A percentile compares a stretch with the other conserved stretches of the same genome.
These are phyloP conservation scores for Drosophila infuscata DNA, from an alignment of 2,888 invertebrate species.

Conservation along the genomic window DNA sequence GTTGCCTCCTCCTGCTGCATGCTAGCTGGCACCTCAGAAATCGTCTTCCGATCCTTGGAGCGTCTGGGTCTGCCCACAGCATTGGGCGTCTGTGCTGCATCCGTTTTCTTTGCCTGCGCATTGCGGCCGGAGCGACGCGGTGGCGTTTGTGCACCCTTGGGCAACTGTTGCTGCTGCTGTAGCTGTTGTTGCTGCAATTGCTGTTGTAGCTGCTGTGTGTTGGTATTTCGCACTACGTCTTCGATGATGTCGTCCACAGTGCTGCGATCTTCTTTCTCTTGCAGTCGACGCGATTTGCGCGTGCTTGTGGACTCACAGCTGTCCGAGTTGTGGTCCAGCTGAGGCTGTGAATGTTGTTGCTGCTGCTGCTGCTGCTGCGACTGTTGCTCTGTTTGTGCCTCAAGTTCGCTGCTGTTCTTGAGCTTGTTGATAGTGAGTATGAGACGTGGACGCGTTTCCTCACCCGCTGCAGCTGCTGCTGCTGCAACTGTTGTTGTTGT, in stretches of 20 bases:
- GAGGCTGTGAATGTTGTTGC: conserved; percentile 55
- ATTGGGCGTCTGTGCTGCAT: conserved; percentile 56
- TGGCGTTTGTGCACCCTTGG: conserved; percentile 84
- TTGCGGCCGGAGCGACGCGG: conserved; percentile 84
- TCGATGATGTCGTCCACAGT: conserved; percentile 96
- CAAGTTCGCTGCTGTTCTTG: conserved; percentile 84
- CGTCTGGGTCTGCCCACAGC: conserved; percentile 87
- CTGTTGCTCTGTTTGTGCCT: conserved; percentile 26
- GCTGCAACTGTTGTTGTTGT: conserved; percentile 18
- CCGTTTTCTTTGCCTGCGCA: conserved; percentile 82
- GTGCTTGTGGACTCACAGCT: conserved; percentile 86
- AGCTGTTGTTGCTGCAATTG: conserved; percentile 44
- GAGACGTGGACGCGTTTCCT: conserved; percentile 88
- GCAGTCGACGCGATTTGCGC: conserved; percentile 92
- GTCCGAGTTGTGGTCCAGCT: conserved; percentile 66
- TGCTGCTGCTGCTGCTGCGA: conserved; percentile 84
- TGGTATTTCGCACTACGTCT: conserved; percentile 92
- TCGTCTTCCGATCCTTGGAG: conserved; percentile 88
- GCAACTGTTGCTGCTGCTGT: conserved; percentile 60
- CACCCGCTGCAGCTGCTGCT: conserved; percentile 36
- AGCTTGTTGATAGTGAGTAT: conserved; percentile 92
- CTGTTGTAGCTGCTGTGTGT: conserved; percentile 55
- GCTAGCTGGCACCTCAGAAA: conserved; percentile 85
- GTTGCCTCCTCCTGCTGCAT: conserved; percentile 77
- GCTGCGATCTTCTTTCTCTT: conserved; percentile 90